Evolutionary conservation across 2,113 vertebrate species (phyloP).

Genomic region (Mixornis gularis): DNA sequence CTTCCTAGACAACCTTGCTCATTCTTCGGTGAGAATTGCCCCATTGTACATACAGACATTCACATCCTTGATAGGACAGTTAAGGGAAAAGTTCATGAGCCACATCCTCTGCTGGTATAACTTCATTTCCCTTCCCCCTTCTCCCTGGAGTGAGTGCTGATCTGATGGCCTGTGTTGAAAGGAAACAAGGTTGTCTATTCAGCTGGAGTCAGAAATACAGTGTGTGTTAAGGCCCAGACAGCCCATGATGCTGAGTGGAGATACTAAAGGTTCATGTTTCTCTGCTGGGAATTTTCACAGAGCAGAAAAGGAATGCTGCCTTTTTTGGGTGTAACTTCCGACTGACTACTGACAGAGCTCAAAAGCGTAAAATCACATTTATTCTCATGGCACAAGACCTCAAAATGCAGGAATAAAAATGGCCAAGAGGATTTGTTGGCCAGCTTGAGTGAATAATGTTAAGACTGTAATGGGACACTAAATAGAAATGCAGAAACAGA

Average conservation of each 20-base stretch:
- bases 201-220: slow-evolving; percentile 15
- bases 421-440: neutral
- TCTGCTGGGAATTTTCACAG: slow-evolving; percentile 20
- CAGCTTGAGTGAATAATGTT: neutral
- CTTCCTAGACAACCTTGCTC: neutral
- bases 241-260: neutral
- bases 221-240: neutral
- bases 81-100: neutral
- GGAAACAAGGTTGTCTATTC: slow-evolving; percentile 48
- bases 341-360: neutral
- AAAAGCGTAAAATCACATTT: neutral
- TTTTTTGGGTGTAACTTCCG: neutral
- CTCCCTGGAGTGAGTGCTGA: neutral
- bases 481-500: neutral
- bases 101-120: neutral
- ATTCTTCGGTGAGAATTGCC: neutral
- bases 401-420: neutral
- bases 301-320: neutral
- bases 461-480: neutral
- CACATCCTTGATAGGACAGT: neutral
- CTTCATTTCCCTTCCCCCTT: slow-evolving; percentile 11
- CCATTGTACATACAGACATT: neutral
- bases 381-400: neutral
- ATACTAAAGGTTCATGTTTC: slow-evolving; percentile 26
- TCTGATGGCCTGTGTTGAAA: slow-evolving; percentile 22